A percentile compares a stretch with the other conserved stretches of the same genome.
Evolutionary conservation across 2,888 invertebrate species (phyloP).

Genomic region (Apomyelois bistriatella): DNA sequence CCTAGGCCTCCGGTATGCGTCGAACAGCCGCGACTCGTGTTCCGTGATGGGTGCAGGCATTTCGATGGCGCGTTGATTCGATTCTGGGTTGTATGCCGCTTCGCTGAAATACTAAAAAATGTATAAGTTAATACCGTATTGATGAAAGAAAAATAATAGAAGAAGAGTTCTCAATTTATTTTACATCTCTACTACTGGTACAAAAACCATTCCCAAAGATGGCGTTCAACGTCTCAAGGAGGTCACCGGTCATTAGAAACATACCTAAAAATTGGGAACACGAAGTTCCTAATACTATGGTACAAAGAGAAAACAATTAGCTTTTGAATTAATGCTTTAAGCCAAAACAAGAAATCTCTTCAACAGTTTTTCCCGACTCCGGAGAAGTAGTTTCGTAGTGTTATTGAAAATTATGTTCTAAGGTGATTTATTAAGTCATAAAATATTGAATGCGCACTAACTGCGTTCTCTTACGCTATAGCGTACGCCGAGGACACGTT

Average conservation of each 20-base stretch:
- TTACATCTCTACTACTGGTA: no score
- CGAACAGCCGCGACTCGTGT: slow-evolving; percentile 75
- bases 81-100: slow-evolving; percentile 93
- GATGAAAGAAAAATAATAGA: no score
- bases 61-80: slow-evolving; percentile 84
- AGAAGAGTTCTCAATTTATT: no score
- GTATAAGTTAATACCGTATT: neutral
- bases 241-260: no score
- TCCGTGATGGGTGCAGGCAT: slow-evolving; percentile 72
- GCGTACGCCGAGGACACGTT: no score
- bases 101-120: slow-evolving; percentile 89
- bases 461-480: neutral
- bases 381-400: neutral
- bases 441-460: neutral
- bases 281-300: no score
- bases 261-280: no score
- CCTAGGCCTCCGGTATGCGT: slow-evolving; percentile 69
- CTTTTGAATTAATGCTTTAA: no score
- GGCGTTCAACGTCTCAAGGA: no score
- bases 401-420: neutral
- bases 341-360: neutral
- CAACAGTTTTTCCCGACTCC: no score
- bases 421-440: neutral
- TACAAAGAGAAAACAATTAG: no score
- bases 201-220: no score